phyloP scores from a whole-genome alignment of 2,797 vertebrate species.

The Spheniscus humboldti region DNA sequence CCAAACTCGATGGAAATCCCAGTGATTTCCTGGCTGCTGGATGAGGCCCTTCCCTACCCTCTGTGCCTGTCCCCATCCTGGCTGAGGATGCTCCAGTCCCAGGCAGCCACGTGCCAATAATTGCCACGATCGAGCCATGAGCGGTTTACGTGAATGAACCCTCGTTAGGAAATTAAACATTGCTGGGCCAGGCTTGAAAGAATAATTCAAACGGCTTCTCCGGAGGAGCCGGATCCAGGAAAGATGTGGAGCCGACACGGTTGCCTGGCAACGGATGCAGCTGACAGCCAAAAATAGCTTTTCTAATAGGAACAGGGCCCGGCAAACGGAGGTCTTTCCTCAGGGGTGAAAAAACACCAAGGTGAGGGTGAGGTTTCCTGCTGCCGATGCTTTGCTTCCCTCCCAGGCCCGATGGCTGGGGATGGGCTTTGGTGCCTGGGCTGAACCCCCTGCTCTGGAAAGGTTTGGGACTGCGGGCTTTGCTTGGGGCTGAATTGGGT shows the following conservation, averaged over 20 bases:
- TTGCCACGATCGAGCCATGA: background rate
- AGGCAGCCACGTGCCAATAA: background rate
- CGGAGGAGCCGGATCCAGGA: background rate
- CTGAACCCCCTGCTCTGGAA: background rate
- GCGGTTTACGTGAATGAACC: background rate
- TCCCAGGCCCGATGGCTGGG: fast-evolving
- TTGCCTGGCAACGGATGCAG: slow-evolving; percentile 51
- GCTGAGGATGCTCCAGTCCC: background rate
- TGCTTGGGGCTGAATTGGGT: background rate
- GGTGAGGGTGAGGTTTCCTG: background rate
- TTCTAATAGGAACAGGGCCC: background rate
- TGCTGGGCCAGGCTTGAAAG: background rate
- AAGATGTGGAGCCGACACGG: background rate
- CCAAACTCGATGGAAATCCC: background rate
- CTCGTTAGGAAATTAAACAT: slow-evolving; percentile 22
- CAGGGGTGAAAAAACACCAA: background rate
- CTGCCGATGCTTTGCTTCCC: background rate
- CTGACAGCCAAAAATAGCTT: slow-evolving; percentile 43
- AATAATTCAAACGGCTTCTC: background rate
- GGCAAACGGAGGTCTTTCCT: background rate
- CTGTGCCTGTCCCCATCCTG: background rate
- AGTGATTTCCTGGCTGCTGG: background rate
- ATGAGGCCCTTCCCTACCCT: background rate
- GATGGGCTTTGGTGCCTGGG: background rate
- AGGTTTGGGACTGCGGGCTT: background rate